phyloP scores from a whole-genome alignment of 2,888 invertebrate species.

The Perizoma affinitatum region DNA sequence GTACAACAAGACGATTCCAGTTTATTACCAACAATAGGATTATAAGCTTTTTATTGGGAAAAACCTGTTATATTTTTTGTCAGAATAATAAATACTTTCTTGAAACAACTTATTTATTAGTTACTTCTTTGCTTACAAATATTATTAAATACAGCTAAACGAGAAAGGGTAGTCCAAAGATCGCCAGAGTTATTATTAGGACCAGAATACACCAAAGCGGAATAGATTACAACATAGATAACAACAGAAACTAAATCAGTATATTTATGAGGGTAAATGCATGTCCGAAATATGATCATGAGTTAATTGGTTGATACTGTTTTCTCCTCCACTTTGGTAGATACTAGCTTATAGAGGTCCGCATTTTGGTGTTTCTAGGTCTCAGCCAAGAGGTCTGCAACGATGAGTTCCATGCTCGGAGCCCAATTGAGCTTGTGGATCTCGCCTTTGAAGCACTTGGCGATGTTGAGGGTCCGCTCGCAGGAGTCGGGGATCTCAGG shows the following conservation, averaged over 20 bases:
- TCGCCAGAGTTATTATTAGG: slow-evolving; percentile 15
- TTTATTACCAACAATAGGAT: too few species aligned
- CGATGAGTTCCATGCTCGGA: slow-evolving; percentile 52
- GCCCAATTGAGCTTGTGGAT: slow-evolving; percentile 66
- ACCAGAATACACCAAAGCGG: slow-evolving; percentile 3
- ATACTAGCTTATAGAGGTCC: not conserved
- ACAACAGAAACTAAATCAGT: too few species aligned
- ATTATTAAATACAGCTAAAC: slow-evolving; percentile 26
- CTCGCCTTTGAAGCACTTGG: slow-evolving; percentile 61
- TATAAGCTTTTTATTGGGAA: too few species aligned
- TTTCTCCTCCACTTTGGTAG: not conserved
- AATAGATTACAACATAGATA: not conserved
- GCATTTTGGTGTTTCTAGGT: slow-evolving; percentile 30
- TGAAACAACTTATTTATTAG: slow-evolving; percentile 17
- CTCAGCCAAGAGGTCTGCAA: slow-evolving; percentile 59
- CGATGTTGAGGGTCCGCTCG: slow-evolving; percentile 47
- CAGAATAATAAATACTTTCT: not conserved
- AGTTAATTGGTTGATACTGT: not conserved
- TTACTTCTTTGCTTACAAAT: slow-evolving; percentile 21
- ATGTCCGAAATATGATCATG: too few species aligned
- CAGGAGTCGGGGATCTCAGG: slow-evolving; percentile 46
- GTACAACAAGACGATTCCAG: too few species aligned
- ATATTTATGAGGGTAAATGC: too few species aligned
- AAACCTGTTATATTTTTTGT: too few species aligned
- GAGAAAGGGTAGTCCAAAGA: slow-evolving; percentile 18